Base-by-base conservation (phyloP, 1,140 invertebrate genomes). In the Drosophila lacertosa region DNA sequence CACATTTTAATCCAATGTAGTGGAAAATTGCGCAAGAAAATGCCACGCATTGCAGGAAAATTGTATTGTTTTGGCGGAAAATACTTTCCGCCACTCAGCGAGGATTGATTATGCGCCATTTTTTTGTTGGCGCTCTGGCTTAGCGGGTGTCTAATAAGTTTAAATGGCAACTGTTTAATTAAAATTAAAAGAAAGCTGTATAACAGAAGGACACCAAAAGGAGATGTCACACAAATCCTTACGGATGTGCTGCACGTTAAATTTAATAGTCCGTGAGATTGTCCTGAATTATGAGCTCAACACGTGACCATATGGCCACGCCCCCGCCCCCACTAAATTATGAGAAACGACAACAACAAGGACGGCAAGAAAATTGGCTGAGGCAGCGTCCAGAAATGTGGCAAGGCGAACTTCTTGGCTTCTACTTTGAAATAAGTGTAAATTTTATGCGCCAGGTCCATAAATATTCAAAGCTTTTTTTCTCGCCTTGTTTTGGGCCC, bases 1-100 rank as follows among this genome's bases (percentile, higher is more conserved):
- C 82, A 88, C 82, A 88, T 89, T 88, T 88, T 88, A 88, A 88
- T 88, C 82, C 82, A 71, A 89, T 88, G 82, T 88, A 89, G 83
- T 88, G 77, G 83, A 88, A 88, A 88, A 88, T 88, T 88, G 82
- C 67, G 63, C 72, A 77, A 69, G 71, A 64, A 64, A 74, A 77
- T 55, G 80, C 45, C 33, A 37, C 51, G 57, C 50, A 63, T 29
- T 24, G 35, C 4, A 39, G 53, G 64, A 65, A 73, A 81, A 86
- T 81, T 86, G 81, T 86, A 71, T 66, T 71, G 63, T 71, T 66
- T 51, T 51, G 22, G 44, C 22, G 32, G n/a, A 48, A 55, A 69
- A 47, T 13, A 45, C 76, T 69, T 62, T 24, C 50, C 58, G 29
- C 39, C 33, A 63, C 44, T 50, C 47, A 54, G 51, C n/a, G 47